These are phyloP conservation scores for Synanthedon formicaeformis DNA, from an alignment of 2,888 invertebrate species.

Conservation along the genomic window DNA sequence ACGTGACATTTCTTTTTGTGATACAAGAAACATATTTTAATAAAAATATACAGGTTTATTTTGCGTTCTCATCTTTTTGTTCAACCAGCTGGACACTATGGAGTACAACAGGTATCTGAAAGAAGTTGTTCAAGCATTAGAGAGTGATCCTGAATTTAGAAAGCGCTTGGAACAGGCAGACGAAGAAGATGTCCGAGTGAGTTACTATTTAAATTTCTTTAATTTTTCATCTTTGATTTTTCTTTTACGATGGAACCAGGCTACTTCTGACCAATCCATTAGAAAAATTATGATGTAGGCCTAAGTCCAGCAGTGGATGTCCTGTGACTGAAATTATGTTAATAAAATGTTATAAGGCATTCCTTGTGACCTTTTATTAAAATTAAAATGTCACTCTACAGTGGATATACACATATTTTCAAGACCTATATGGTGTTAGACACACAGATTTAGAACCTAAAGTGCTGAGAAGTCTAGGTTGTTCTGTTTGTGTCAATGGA, in stretches of 20 bases:
- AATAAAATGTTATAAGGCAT: no score
- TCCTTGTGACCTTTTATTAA: no score
- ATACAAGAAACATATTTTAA: background rate
- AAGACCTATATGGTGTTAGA: no score
- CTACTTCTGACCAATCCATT: no score
- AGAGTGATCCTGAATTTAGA: constrained; percentile 88
- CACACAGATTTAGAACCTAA: no score
- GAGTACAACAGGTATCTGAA: constrained; percentile 91
- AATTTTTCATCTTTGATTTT: background rate
- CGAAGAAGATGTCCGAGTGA: constrained; percentile 86
- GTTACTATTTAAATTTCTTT: constrained; percentile 10
- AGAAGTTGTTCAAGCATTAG: constrained; percentile 90
- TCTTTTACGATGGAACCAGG: background rate
- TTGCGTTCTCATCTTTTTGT: no score
- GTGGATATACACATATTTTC: background rate
- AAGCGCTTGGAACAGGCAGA: constrained; percentile 84
- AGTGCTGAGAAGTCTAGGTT: no score
- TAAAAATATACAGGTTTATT: background rate
- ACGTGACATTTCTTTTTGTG: no score
- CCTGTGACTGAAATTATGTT: no score
- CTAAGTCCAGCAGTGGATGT: no score
- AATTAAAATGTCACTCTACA: background rate
- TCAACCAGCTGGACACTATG: constrained; percentile 63
- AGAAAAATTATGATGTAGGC: no score
- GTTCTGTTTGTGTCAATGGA: no score